phyloP scores from a whole-genome alignment of 2,888 invertebrate species.

The Acleris cristana region DNA sequence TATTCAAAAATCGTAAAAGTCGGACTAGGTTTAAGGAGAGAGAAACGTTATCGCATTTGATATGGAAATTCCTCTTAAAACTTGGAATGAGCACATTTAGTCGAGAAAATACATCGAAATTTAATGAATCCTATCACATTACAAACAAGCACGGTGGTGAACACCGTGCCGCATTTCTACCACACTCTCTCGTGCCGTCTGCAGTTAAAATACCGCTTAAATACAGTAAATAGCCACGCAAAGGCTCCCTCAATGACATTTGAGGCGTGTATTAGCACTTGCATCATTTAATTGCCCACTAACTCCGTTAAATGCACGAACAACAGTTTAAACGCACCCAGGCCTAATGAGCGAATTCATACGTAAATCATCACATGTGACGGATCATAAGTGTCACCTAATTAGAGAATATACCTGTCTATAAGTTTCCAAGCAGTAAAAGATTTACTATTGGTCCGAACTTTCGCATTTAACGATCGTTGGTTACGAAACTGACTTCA shows the following conservation, averaged over 20 bases:
- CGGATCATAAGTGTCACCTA: constrained; percentile 47
- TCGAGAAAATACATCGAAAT: no score
- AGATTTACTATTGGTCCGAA: constrained; percentile 21
- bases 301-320: constrained; percentile 3
- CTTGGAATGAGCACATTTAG: no score
- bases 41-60: no score
- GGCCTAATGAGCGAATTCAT: constrained; percentile 27
- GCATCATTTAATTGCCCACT: constrained; percentile 3
- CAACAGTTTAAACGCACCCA: constrained; percentile 17
- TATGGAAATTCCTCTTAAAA: no score
- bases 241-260: neutral
- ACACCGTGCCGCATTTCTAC: no score
- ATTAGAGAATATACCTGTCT: constrained; percentile 31
- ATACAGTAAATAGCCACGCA: neutral
- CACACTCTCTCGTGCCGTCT: no score
- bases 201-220: neutral
- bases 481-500: constrained; percentile 4
- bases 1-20: no score
- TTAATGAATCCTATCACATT: no score
- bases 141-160: no score
- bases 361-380: constrained; percentile 47
- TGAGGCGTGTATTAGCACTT: neutral
- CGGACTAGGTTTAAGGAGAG: no score
- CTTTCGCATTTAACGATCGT: constrained; percentile 20
- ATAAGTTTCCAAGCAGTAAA: constrained; percentile 18